Base-by-base conservation (phyloP, 2,113 vertebrate genomes). In the Lethenteron reissneri region DNA sequence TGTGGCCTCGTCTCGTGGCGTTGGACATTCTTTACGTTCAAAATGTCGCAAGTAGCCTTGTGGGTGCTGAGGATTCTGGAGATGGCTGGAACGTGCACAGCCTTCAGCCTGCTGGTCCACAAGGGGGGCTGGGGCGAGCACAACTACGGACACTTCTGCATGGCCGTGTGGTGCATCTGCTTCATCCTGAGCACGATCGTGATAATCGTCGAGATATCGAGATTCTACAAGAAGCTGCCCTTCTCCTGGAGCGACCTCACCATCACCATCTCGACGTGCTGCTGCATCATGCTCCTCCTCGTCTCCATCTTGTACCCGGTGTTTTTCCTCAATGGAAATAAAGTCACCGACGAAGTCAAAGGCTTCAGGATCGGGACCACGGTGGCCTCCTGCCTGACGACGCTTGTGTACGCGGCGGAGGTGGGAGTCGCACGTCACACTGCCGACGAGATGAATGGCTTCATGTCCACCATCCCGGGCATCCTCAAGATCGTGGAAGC, bases 141-240 rank as follows among this genome's bases (percentile, higher is more conserved):
- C 64, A 25, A 25, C 64, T 68, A 68, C 64, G 64, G 64, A 25
- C n/a, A 68, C 64, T 68, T 68, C 64, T 68, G 64, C 64, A 68
- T 68, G 64, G n/a, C 25, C 64, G 25, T 68, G n/a, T 68, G 64
- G 64, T 68, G 64, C 64, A 25, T 68, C 8, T 68, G 64, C 11
- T 68, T 68, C 64, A 17, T 25, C 64, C 9, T 68, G 64, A 68
- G 64, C 64, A 25, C 25, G n/a, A 68, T 68, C 64, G 10, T 68
- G n/a, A 68, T 68, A 9, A 11, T 68, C 64, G n/a, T 68, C 8
- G 64, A 68, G n/a, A 10, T 68, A n/a, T 17, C 64, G 64, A 25
- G 25, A 25, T 11, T 68, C 8, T 25, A 68, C 64, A 11, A 11
- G 64, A n/a, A 25, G 9, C 64, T 68, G 64, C 64, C n/a, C 64